Evolutionary conservation across 2,113 vertebrate species (phyloP), one percentile per base, ranked within the genome.

Genomic region (Theropithecus gelada): DNA sequence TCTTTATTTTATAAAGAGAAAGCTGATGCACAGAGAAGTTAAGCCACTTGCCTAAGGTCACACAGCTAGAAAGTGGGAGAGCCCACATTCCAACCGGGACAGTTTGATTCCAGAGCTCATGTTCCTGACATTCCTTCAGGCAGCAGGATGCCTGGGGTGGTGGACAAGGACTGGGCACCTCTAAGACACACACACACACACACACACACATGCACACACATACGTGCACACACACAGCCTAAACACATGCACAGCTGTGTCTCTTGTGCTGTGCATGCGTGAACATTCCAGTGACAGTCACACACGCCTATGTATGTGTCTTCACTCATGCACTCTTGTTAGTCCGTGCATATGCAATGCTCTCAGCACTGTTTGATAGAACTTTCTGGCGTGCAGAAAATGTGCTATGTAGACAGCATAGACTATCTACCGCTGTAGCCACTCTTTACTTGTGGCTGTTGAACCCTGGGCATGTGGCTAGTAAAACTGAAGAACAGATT

Each of bases 291-390:
- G 14, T 1, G 52, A 64, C 18, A 32, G 45, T 79, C 64, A 22
- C 35, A 10, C 2, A 7, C 0, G 16, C 30, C 50, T 79, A 20
- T 0, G 0, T 40, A 17, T 9, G 2, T 4, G 18, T 27, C 10
- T 50, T 38, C 57, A 66, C 1, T 1, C 23, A 11, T 80, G 72
- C 3, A 8, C 18, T 64, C 14, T 1, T 14, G 13, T 16, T 16
- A 57, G 45, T 45, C 5, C 3, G 35, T 52, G 17, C 22, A 2
- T 0, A 0, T 11, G 3, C 0, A 2, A 1, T 5, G 43, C 5
- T 40, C 30, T 32, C 57, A 88, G n/a, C 6, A 0, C 16, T 1
- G 7, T 38, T 8, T 38, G 18, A 3, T 1, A 66, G 82, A 76
- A 40, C 9, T 13, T 64, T 27, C 82, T 32, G 32, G 2, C 1